Percentiles rank a stretch among this genome's conserved stretches.
These are phyloP conservation scores for Phaethon lepturus DNA, from an alignment of 2,113 vertebrate genomes.

Conservation along the genomic window DNA sequence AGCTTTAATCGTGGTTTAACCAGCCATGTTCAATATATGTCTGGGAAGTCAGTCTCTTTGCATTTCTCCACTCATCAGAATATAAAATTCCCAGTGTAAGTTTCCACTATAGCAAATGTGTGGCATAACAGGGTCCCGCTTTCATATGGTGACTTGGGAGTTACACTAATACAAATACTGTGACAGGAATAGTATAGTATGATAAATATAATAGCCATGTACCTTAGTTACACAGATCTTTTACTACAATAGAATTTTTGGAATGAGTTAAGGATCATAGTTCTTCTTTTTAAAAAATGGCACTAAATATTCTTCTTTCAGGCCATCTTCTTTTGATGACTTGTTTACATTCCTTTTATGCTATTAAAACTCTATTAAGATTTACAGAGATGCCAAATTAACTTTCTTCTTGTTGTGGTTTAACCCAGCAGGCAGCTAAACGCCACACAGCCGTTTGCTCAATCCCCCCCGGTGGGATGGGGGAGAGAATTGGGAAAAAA, in stretches of 20 bases:
- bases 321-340: background rate
- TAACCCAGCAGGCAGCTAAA: too few relatives aligned
- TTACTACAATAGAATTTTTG: background rate
- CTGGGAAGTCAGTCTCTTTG: background rate
- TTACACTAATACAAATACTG: background rate
- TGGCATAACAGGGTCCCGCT: background rate
- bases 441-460: too few relatives aligned
- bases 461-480: too few relatives aligned
- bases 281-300: background rate
- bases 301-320: background rate
- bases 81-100: background rate
- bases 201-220: background rate
- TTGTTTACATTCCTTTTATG: background rate
- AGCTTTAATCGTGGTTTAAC: background rate
- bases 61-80: background rate
- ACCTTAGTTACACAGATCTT: background rate
- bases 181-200: background rate
- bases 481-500: too few relatives aligned
- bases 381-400: background rate
- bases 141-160: background rate
- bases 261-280: background rate
- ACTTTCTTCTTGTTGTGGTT: background rate
- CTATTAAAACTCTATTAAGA: background rate
- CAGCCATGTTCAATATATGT: background rate
- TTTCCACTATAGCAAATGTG: background rate